Evolutionary conservation across 2,797 vertebrate species (phyloP).

Genomic region (Harpagifer antarcticus): DNA sequence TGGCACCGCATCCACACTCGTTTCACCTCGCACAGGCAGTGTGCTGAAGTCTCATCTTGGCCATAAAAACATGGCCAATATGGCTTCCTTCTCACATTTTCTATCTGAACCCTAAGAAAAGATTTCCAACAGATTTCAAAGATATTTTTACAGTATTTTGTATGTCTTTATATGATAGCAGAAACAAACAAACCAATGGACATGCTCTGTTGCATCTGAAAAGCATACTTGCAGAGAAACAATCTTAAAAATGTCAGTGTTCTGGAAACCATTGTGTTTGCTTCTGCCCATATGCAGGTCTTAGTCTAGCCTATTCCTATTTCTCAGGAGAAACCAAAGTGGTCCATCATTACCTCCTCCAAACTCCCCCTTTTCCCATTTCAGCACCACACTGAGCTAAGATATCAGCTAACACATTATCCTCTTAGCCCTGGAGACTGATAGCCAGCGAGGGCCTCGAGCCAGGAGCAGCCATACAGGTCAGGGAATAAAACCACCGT

Average conservation of each 20-base stretch:
- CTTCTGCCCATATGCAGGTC: constrained; percentile 39
- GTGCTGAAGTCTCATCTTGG: constrained; percentile 51
- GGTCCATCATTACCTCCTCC: constrained; percentile 85
- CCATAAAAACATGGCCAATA: constrained; percentile 28
- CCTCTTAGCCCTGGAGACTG: constrained; percentile 86
- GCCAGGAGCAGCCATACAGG: constrained; percentile 78
- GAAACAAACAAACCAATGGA: neutral
- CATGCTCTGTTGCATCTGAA: constrained; percentile 7
- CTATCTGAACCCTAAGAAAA: constrained; percentile 23
- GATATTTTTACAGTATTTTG: constrained; percentile 5
- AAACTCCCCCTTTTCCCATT: constrained; percentile 83
- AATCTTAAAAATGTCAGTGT: constrained; percentile 21
- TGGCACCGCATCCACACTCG: constrained; percentile 72
- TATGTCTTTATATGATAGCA: neutral
- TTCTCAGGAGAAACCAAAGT: constrained; percentile 82
- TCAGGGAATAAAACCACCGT: constrained; percentile 74
- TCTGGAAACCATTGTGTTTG: constrained; percentile 33
- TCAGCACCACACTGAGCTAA: constrained; percentile 87
- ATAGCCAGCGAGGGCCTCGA: constrained; percentile 80
- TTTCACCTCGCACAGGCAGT: constrained; percentile 62
- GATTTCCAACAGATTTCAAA: constrained; percentile 6
- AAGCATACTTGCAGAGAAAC: neutral
- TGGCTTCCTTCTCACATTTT: constrained; percentile 18
- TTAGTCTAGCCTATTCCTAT: constrained; percentile 62
- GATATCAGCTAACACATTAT: constrained; percentile 92